Evolutionary conservation across 2,113 vertebrate species (phyloP).

Genomic region (Excalfactoria chinensis): DNA sequence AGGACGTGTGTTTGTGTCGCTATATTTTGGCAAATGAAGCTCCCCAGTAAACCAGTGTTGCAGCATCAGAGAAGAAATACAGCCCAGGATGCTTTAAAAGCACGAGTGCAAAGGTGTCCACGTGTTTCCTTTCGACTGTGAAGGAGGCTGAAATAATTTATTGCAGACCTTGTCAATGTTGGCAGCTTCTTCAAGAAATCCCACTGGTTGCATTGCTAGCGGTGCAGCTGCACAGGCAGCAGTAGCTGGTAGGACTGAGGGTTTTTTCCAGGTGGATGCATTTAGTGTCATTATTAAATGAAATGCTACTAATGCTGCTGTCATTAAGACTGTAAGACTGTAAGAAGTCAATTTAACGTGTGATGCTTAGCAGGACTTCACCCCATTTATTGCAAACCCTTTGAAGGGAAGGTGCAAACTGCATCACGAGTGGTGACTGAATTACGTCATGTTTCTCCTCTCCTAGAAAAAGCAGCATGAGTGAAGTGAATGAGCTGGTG

Average conservation of each 20-base stretch:
- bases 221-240: not conserved
- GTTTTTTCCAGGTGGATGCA: not conserved
- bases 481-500: slow-evolving; percentile 93
- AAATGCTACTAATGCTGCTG: not conserved
- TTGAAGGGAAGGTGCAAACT: not conserved
- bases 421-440: not conserved
- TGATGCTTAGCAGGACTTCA: not conserved
- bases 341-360: not conserved
- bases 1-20: not conserved
- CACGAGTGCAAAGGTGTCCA: not conserved
- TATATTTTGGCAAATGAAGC: not conserved
- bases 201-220: not conserved
- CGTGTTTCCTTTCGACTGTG: not conserved
- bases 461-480: slow-evolving; percentile 82
- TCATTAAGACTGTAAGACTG: not conserved
- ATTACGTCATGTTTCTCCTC: not conserved
- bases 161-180: not conserved
- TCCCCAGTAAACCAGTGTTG: not conserved
- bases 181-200: not conserved
- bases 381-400: not conserved
- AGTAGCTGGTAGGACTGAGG: not conserved
- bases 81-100: not conserved
- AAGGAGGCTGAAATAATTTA: not conserved
- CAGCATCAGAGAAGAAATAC: not conserved
- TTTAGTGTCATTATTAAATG: not conserved